A percentile compares a stretch with the other conserved stretches of the same genome.
These are phyloP conservation scores for Acanthosepion esculentum DNA, from an alignment of 2,888 invertebrate species.

Conservation along the genomic window DNA sequence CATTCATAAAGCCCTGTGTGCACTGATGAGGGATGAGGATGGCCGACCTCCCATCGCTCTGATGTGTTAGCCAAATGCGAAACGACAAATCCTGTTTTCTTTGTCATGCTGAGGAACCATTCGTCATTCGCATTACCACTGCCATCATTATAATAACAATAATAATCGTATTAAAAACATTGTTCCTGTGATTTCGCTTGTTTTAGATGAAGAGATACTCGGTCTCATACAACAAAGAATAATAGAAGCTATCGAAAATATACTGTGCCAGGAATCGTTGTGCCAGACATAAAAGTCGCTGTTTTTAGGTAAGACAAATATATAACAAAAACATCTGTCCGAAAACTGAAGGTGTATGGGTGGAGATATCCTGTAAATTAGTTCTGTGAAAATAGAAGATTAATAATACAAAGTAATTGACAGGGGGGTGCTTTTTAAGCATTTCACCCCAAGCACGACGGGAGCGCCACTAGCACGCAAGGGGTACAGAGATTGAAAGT, in stretches of 20 bases:
- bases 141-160: not conserved
- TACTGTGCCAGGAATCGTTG: not conserved
- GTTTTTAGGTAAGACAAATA: not conserved
- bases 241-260: not conserved
- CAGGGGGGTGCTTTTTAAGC: no score
- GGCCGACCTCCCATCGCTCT: not conserved
- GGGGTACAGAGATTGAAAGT: no score
- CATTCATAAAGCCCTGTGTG: no score
- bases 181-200: not conserved
- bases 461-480: no score
- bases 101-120: not conserved
- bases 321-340: no score
- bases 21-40: not conserved
- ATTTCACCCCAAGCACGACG: no score
- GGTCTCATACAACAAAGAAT: not conserved
- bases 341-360: no score
- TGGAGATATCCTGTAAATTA: no score
- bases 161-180: not conserved
- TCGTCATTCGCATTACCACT: not conserved
- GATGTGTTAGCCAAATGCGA: not conserved
- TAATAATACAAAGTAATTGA: no score
- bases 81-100: not conserved
- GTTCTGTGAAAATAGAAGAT: no score
- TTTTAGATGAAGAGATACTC: not conserved
- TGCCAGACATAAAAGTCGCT: not conserved